phyloP scores from a whole-genome alignment of 2,888 invertebrate species.

The Bombylius major region DNA sequence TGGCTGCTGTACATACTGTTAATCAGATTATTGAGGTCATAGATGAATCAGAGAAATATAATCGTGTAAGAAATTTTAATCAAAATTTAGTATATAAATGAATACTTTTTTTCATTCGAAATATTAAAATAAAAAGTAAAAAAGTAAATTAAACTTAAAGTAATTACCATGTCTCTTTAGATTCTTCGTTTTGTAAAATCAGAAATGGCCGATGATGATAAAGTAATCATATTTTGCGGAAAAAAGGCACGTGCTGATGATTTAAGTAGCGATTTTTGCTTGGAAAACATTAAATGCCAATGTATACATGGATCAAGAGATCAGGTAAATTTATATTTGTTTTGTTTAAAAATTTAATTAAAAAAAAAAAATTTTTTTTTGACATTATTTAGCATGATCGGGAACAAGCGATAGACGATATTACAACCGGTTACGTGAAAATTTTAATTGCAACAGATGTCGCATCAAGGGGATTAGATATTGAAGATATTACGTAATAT shows the following conservation, averaged over 20 bases:
- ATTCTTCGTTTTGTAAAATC: slow-evolving; percentile 49
- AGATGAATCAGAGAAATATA: slow-evolving; percentile 55
- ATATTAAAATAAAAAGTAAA: too few species aligned
- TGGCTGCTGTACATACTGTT: slow-evolving; percentile 82
- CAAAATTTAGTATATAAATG: too few species aligned
- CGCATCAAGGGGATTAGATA: slow-evolving; percentile 87
- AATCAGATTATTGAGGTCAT: slow-evolving; percentile 65
- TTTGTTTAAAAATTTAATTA: background rate
- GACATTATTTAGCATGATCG: slow-evolving; percentile 45
- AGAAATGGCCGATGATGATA: slow-evolving; percentile 63
- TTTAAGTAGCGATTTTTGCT: slow-evolving; percentile 62
- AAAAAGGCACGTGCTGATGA: slow-evolving; percentile 75
- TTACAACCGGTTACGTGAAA: slow-evolving; percentile 52
- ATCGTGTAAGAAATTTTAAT: slow-evolving; percentile 12
- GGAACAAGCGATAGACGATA: slow-evolving; percentile 39
- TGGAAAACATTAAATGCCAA: slow-evolving; percentile 57
- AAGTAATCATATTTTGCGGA: slow-evolving; percentile 83
- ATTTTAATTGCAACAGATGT: slow-evolving; percentile 92
- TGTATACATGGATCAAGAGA: slow-evolving; percentile 85
- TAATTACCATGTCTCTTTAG: slow-evolving; percentile 34
- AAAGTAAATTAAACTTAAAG: too few species aligned
- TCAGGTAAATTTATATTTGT: slow-evolving; percentile 38
- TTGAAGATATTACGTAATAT: slow-evolving; percentile 62
- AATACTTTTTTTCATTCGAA: too few species aligned
- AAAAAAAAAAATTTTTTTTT: background rate